These are phyloP conservation scores for Paragorgia papillata DNA, from an alignment of 92 coral and sea anemone genomes.

Conservation along the genomic window DNA sequence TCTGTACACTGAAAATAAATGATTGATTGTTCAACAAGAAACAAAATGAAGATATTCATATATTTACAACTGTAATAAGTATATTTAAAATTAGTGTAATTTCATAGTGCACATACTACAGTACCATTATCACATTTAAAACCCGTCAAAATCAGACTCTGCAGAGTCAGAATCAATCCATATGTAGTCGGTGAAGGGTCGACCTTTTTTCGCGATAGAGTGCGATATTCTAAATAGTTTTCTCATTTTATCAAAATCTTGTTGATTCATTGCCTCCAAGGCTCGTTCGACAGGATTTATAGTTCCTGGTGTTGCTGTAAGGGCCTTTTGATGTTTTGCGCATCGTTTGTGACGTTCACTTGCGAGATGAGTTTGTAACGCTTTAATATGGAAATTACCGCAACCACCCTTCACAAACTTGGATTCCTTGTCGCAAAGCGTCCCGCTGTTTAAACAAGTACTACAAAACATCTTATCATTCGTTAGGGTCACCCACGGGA, in stretches of 20 bases:
- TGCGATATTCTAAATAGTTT: constrained; percentile 22
- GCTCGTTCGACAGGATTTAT: constrained; percentile 23
- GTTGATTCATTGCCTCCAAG: constrained; percentile 25
- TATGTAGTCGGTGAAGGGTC: constrained; percentile 20
- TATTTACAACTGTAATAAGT: too few species aligned
- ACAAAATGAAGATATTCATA: too few species aligned
- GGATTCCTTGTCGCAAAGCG: constrained; percentile 24
- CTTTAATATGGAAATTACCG: constrained; percentile 28
- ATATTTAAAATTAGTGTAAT: too few species aligned
- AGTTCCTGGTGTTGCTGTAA: constrained; percentile 25
- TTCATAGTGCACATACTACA: too few species aligned
- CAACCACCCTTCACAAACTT: constrained; percentile 36
- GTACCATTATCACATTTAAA: too few species aligned
- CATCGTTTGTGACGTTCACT: constrained; percentile 23
- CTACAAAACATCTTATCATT: constrained; percentile 31
- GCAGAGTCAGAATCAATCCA: too few species aligned
- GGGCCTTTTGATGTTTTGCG: constrained; percentile 22
- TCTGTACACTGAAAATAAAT: too few species aligned
- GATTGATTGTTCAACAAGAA: too few species aligned
- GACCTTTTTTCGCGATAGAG: constrained; percentile 26
- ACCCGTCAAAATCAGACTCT: too few species aligned
- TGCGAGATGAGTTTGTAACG: not conserved
- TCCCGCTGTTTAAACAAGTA: constrained; percentile 20
- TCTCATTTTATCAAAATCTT: constrained; percentile 36
- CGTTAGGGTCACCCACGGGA: constrained; percentile 26